Evolutionary conservation across 2,888 invertebrate genomes (phyloP), one percentile per base, ranked within the genome.

Genomic region (Sycophila texana): DNA sequence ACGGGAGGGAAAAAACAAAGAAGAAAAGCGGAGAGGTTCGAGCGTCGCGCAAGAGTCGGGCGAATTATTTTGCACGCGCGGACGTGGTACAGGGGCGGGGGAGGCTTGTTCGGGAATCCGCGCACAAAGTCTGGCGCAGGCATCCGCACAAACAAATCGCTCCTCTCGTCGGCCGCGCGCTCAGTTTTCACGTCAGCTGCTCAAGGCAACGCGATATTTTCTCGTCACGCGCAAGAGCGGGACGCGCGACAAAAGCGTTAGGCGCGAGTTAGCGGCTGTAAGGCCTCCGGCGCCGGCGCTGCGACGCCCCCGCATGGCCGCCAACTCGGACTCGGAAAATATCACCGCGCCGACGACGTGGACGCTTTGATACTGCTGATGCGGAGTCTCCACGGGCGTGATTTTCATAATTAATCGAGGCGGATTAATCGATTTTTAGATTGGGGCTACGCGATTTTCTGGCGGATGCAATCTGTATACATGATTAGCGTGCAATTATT

Each of bases 171-270:
- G 14, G 57, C 30, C 55, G 16, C 49, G 66, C 47, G 14, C 63
- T 55, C 74, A 63, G 70, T 66, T 73, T 77, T 58, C 74, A n/a
- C 76, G 80, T 76, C 76, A 73, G 80, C 80, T 72, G 72, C 76
- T 73, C 72, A 39, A 71, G 80, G 58, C 74, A 68, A 70, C 74
- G 70, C 61, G 18, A 77, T 77, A 80, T 80, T 80, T 80, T 70
- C 77, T 77, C 66, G 77, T 77, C 80, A 71, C 26, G 63, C 67
- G 26, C 75, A 80, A 76, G 7, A 39, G 39, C 4, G 55, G 70
- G 51, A 71, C 61, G 47, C 61, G 16, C 30, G 47, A 12, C 10
- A 12, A 63, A 10, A 63, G 53, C 53, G n/a, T n/a, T 39, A 39
- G 53, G 53, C 53, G 53, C 53, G 53, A 53, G 53, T 12, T 3